Evolutionary conservation across 2,888 invertebrate species (phyloP), one percentile per base, ranked within the genome.

Genomic region (Andrena camellia): DNA sequence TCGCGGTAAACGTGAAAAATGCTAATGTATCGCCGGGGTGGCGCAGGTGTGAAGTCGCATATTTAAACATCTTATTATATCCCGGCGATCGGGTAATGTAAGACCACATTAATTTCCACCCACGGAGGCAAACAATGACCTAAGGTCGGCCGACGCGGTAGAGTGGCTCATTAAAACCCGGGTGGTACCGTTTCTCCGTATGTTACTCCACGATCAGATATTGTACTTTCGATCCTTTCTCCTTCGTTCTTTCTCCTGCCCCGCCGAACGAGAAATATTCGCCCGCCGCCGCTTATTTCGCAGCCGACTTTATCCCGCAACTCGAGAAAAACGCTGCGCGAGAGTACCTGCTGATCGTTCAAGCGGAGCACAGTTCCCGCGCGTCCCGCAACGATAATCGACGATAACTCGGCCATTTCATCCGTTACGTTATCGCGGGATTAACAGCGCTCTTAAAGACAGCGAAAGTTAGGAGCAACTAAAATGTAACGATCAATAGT

Each of bases 81-180:
- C 81, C 73, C 10, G 52, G 64, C 76, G 71, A 85, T 78, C 78
- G 82, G 76, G 79, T 81, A 87, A 84, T 63, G 84, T 79, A 84
- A 88, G 79, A 77, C 76, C 83, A 78, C 87, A 86, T 87, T 85
- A 89, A 88, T 88, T 89, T 88, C 88, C 87, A 81, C 88, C 88
- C 86, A 89, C 88, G 77, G 70, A 71, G 62, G 48, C 66, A 66
- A 87, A 78, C 87, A 86, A 85, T 83, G 87, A 88, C 83, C 85
- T 59, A 75, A 72, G 84, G 82, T 81, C 85, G 83, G 63, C 48
- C 72, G 69, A 72, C 79, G 42, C 83, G 73, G 74, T 78, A 75
- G 66, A 79, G 68, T 67, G 84, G 57, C 89, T 88, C 86, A 81
- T 88, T 88, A 88, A 87, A 84, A 84, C 67, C 74, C 77, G 64